Evolutionary conservation across 2,797 vertebrate species (phyloP).

Genomic region (Chromis chromis): DNA sequence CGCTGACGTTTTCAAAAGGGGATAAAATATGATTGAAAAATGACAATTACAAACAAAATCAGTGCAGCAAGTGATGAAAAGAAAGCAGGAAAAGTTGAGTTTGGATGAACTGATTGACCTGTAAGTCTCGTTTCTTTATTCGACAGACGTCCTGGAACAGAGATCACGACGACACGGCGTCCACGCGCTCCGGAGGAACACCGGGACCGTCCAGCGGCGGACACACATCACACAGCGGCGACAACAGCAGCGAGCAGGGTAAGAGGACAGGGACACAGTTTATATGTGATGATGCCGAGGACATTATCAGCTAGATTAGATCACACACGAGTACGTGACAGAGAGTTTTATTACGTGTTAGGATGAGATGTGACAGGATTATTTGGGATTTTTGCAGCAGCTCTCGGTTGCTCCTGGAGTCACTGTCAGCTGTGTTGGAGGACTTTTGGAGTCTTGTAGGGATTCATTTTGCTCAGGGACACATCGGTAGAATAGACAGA

Average conservation of each 20-base stretch:
- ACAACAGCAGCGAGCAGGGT: constrained; percentile 99
- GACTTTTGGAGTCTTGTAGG: not conserved
- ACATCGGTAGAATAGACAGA: constrained; percentile 1
- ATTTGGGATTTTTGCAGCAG: not conserved
- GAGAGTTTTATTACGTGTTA: not conserved
- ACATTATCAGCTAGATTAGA: not conserved
- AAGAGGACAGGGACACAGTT: constrained; percentile 44
- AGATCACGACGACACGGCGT: constrained; percentile 98
- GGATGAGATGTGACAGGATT: not conserved
- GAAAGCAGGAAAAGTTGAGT: not conserved
- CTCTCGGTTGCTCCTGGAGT: constrained; percentile 35
- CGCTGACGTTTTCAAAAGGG: constrained; percentile 4
- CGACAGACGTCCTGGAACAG: constrained; percentile 97
- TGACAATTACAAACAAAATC: constrained; percentile 2
- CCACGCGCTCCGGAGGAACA: constrained; percentile 96
- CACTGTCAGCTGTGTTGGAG: not conserved
- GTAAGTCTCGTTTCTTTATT: constrained; percentile 1
- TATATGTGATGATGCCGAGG: not conserved
- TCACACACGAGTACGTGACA: not conserved
- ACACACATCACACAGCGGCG: constrained; percentile 98
- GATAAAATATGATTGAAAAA: not conserved
- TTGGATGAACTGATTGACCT: constrained; percentile 9
- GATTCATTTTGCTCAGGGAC: not conserved
- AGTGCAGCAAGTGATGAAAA: not conserved
- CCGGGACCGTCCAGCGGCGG: constrained; percentile 97